These are phyloP conservation scores for Nasua narica DNA, from an alignment of 2,797 vertebrate genomes.

Conservation along the genomic window DNA sequence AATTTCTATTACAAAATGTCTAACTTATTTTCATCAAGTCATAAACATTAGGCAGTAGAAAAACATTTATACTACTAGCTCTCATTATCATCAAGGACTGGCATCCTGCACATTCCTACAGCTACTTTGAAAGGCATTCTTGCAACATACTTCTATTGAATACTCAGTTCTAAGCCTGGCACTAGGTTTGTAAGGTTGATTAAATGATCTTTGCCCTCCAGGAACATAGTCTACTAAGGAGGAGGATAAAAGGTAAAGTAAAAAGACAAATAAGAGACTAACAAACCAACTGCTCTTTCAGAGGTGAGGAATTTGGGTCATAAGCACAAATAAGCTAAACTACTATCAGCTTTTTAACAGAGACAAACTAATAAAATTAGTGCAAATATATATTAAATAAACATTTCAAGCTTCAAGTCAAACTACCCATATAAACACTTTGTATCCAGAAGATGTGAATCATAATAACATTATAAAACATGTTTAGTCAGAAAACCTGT, in stretches of 20 bases:
- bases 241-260: neutral
- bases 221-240: neutral
- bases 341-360: neutral
- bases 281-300: neutral
- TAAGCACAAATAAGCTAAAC: neutral
- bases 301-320: neutral
- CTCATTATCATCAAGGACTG: neutral
- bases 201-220: neutral
- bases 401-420: neutral
- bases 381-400: neutral
- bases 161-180: neutral
- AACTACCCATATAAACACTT: neutral
- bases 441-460: slow-evolving; percentile 23
- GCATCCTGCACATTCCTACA: neutral
- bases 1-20: neutral
- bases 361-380: neutral
- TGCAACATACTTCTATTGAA: neutral
- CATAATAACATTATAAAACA: neutral
- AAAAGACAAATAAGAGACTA: neutral
- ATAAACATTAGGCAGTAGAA: neutral
- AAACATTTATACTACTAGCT: neutral
- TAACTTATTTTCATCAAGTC: neutral
- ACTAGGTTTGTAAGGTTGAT: neutral
- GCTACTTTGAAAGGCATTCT: neutral
- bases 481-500: slow-evolving; percentile 20